These are phyloP conservation scores for Corythoichthys intestinalis DNA, from an alignment of 2,113 vertebrate species.

Conservation along the genomic window DNA sequence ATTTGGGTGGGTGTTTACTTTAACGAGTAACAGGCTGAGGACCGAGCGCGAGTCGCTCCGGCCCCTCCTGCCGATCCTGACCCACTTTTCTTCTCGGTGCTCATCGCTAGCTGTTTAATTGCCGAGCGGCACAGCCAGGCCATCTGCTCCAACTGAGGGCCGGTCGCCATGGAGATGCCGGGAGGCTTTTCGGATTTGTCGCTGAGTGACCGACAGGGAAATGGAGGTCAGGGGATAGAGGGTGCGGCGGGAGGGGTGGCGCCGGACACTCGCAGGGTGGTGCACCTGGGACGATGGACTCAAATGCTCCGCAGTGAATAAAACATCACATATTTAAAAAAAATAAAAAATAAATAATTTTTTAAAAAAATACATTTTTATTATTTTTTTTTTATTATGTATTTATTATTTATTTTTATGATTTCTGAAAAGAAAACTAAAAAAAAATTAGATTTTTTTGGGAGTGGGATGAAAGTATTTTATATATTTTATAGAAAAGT, in stretches of 20 bases:
- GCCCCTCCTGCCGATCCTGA: slow-evolving; percentile 52
- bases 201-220: slow-evolving; percentile 61
- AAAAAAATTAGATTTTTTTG: no score
- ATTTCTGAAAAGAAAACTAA: no score
- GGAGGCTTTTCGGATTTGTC: slow-evolving; percentile 78
- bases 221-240: slow-evolving; percentile 68
- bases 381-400: no score
- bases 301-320: slow-evolving; percentile 1
- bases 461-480: no score
- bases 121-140: slow-evolving; percentile 72
- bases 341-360: no score
- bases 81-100: slow-evolving; percentile 61
- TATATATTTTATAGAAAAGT: no score
- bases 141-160: slow-evolving; percentile 74
- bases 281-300: not conserved
- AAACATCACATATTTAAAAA: no score
- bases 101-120: slow-evolving; percentile 72
- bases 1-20: no score
- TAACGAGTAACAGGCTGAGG: no score
- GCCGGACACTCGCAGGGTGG: slow-evolving; percentile 27
- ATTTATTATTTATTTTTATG: no score
- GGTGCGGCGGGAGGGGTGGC: slow-evolving; percentile 30
- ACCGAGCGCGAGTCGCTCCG: slow-evolving; percentile 15
- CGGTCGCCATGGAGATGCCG: slow-evolving; percentile 75
- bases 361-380: no score